A percentile compares a stretch with the other conserved stretches of the same genome.
phyloP scores from a whole-genome alignment of 2,888 invertebrate species.

The Monochamus alternatus region DNA sequence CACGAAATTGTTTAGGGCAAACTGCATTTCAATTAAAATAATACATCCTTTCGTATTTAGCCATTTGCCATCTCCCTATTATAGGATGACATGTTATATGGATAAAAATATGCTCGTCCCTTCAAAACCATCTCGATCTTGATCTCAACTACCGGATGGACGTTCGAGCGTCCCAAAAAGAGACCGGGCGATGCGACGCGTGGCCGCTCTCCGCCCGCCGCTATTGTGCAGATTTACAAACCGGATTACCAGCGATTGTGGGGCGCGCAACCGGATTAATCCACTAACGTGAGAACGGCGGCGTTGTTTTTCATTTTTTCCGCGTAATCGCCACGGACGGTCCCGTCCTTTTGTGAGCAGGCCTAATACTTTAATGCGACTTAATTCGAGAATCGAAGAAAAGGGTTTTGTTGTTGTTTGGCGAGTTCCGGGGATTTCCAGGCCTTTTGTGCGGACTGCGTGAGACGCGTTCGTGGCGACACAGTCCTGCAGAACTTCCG shows the following conservation, averaged over 20 bases:
- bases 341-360: constrained; percentile 1
- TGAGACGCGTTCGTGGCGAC: no score
- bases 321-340: constrained; percentile 23
- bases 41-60: no score
- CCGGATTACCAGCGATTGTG: constrained; percentile 52
- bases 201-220: constrained; percentile 27
- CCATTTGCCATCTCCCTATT: no score
- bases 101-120: neutral
- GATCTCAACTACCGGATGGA: neutral
- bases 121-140: neutral
- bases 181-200: neutral
- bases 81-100: no score
- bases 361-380: constrained; percentile 24
- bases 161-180: neutral
- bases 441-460: neutral
- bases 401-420: neutral
- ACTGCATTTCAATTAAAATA: no score
- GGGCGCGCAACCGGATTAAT: constrained; percentile 51
- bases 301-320: constrained; percentile 31
- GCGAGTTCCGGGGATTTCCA: neutral
- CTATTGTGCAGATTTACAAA: constrained; percentile 49
- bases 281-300: constrained; percentile 25
- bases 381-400: constrained; percentile 22
- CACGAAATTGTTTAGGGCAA: no score
- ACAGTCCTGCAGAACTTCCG: no score